These are phyloP conservation scores for Oenanthe oenanthe DNA, from an alignment of 2,113 vertebrate genomes.

Conservation along the genomic window DNA sequence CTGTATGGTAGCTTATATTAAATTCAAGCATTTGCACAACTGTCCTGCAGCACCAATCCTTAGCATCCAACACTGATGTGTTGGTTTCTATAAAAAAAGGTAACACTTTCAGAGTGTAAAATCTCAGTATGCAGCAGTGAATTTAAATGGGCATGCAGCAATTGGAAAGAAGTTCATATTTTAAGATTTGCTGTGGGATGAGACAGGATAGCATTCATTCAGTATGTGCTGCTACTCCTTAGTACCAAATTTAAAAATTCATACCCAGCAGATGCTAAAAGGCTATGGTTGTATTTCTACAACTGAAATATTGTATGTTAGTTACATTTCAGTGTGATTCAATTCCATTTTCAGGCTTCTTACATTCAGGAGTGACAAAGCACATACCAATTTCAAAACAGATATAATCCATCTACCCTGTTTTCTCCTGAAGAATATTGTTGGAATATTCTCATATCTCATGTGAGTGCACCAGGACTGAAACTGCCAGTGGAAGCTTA, in stretches of 20 bases:
- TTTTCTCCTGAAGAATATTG: neutral
- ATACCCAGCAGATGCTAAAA: neutral
- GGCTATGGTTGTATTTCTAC: neutral
- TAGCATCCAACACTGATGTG: neutral
- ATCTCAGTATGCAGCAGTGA: neutral
- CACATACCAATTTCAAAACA: neutral
- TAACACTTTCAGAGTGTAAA: neutral
- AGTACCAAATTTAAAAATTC: neutral
- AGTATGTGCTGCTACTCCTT: neutral
- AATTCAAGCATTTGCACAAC: neutral
- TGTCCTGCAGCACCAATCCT: neutral
- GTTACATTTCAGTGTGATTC: neutral
- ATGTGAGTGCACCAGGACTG: neutral
- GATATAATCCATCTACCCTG: neutral
- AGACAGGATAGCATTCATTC: neutral
- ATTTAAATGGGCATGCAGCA: conserved; percentile 9
- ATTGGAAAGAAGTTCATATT: neutral
- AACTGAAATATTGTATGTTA: neutral
- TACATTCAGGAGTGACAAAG: neutral
- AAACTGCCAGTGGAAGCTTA: neutral
- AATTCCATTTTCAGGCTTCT: neutral
- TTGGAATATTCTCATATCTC: neutral
- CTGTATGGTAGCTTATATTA: neutral
- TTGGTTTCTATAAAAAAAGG: neutral
- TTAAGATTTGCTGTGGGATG: neutral